phyloP scores from a whole-genome alignment of 2,888 invertebrate species.

The Xanthorhoe spadicearia region DNA sequence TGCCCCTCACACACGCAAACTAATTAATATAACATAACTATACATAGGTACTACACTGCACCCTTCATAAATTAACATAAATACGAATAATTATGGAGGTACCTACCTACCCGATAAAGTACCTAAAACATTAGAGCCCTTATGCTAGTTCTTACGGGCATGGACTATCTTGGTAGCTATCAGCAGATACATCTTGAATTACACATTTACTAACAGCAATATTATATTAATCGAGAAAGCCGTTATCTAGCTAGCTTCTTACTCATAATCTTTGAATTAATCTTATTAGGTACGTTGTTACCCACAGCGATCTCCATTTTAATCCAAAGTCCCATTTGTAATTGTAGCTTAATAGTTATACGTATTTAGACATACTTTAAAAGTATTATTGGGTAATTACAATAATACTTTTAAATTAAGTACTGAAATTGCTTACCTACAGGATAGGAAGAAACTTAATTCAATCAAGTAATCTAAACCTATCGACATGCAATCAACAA shows the following conservation, averaged over 20 bases:
- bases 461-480: background rate
- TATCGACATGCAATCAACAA: background rate
- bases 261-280: background rate
- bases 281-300: background rate
- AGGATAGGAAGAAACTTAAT: background rate
- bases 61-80: slow-evolving; percentile 1
- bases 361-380: no score
- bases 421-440: background rate
- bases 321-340: background rate
- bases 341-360: background rate
- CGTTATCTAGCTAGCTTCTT: background rate
- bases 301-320: background rate
- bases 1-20: slow-evolving; percentile 61
- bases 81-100: background rate
- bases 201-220: slow-evolving; percentile 30
- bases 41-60: slow-evolving; percentile 9
- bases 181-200: no score
- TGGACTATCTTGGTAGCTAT: background rate
- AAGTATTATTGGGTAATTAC: no score
- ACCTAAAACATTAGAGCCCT: background rate
- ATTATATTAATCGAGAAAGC: slow-evolving; percentile 4
- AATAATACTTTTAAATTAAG: no score
- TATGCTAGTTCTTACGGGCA: background rate
- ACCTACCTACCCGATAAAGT: background rate
- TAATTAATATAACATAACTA: slow-evolving; percentile 16